phyloP scores from a whole-genome alignment of 2,113 vertebrate genomes.

The Brachionichthys hirsutus region DNA sequence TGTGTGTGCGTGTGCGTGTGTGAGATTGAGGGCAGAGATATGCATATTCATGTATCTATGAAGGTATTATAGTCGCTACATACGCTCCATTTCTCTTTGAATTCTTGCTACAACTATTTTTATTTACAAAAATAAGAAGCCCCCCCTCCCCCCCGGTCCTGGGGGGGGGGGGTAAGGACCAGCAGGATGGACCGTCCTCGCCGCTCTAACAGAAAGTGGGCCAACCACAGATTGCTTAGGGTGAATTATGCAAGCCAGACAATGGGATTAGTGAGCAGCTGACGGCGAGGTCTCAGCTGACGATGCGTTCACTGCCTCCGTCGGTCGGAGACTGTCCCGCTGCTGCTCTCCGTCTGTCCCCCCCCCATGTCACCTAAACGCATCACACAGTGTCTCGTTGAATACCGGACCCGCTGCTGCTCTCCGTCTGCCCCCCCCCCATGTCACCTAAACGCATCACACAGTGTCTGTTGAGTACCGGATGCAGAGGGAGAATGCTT shows the following conservation, averaged over 20 bases:
- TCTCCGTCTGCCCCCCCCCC: conserved; percentile 20
- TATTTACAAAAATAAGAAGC: neutral
- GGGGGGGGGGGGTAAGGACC: too few relatives aligned
- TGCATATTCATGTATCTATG: conserved; percentile 7
- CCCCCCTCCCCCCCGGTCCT: neutral
- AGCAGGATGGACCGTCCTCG: conserved; percentile 8
- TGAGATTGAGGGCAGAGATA: conserved; percentile 26
- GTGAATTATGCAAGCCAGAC: conserved; percentile 71
- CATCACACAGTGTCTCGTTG: conserved; percentile 21
- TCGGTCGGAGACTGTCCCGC: conserved; percentile 35
- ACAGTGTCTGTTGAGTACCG: conserved; percentile 5
- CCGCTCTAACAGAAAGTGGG: conserved; percentile 61
- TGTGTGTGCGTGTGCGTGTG: conserved; percentile 1
- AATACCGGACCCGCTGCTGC: conserved; percentile 26
- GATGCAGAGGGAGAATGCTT: conserved; percentile 4
- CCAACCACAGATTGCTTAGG: conserved; percentile 70
- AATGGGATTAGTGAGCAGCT: conserved; percentile 72
- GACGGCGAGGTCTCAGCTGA: conserved; percentile 70
- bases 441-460: conserved; percentile 35
- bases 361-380: conserved; percentile 36
- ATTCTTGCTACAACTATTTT: conserved; percentile 8
- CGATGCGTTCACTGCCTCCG: conserved; percentile 49
- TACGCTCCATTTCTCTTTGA: neutral
- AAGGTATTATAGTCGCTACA: neutral
- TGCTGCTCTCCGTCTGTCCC: conserved; percentile 22